phyloP scores from a whole-genome alignment of 2,888 invertebrate species.

The Esperia sulphurella region DNA sequence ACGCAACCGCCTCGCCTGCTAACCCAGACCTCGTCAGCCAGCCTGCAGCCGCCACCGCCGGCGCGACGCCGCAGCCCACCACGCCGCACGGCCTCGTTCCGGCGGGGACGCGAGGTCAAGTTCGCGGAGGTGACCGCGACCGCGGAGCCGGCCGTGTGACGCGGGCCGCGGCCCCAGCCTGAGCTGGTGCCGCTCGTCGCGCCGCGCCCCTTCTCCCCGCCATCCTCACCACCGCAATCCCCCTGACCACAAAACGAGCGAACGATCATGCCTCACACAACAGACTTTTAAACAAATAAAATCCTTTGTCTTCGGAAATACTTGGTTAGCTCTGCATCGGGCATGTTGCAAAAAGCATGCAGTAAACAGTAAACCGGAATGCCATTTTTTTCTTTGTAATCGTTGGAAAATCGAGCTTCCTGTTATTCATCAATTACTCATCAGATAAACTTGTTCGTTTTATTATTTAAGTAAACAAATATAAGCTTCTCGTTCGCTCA shows the following conservation, averaged over 20 bases:
- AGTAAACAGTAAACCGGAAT: background rate
- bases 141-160: constrained; percentile 65
- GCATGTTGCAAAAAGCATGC: background rate
- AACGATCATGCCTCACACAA: constrained; percentile 49
- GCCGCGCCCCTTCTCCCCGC: constrained; percentile 33
- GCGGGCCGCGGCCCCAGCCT: constrained; percentile 74
- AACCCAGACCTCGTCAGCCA: constrained; percentile 68
- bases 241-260: constrained; percentile 57
- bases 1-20: constrained; percentile 48
- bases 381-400: constrained; percentile 4
- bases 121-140: constrained; percentile 61
- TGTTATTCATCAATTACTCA: constrained; percentile 24
- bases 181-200: constrained; percentile 75
- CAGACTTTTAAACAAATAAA: constrained; percentile 50
- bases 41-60: constrained; percentile 57
- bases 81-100: constrained; percentile 65
- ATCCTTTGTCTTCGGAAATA: constrained; percentile 4
- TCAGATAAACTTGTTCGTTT: constrained; percentile 3
- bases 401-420: constrained; percentile 37
- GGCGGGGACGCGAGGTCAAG: constrained; percentile 74
- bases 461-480: constrained; percentile 10
- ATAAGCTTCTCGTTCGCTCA: constrained; percentile 42
- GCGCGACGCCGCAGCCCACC: constrained; percentile 53
- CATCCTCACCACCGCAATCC: constrained; percentile 26
- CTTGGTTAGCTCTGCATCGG: background rate